Conservation (phyloP, 2,113 vertebrate species). For the Dicaeum eximium region DNA sequence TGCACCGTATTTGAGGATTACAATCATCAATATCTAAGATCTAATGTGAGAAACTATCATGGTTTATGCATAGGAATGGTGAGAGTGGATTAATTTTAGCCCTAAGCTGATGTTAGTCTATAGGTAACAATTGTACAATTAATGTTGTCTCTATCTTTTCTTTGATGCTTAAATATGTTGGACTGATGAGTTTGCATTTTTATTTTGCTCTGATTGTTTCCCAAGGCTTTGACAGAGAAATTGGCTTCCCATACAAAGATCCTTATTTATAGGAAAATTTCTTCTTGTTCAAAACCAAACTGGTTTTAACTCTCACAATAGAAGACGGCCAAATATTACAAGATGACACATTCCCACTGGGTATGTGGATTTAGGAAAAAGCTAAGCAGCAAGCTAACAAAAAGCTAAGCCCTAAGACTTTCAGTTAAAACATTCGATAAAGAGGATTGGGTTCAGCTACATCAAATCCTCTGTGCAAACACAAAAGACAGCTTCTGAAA, state of each 20-base stretch:
- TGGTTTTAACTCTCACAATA: neutral
- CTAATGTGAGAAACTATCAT: neutral
- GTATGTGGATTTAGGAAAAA: conserved; percentile 3
- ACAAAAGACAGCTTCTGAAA: neutral
- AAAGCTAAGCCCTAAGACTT: neutral
- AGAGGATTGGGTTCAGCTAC: conserved; percentile 1
- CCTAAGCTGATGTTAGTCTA: neutral
- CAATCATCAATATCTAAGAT: neutral
- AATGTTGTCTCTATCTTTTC: neutral
- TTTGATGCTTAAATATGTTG: neutral
- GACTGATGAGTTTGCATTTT: neutral
- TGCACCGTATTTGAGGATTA: neutral
- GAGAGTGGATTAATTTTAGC: neutral
- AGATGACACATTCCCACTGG: neutral
- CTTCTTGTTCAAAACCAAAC: neutral
- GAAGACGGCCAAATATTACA: neutral
- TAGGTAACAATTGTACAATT: neutral
- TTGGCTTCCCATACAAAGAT: neutral
- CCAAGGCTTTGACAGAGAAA: neutral
- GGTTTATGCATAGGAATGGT: neutral
- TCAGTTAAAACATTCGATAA: neutral
- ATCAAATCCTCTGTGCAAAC: conserved; percentile 1
- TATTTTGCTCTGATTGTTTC: neutral
- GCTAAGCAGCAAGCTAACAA: neutral
- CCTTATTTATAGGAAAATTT: neutral